Evolutionary conservation across 2,797 vertebrate genomes (phyloP), one percentile per base, ranked within the genome.

Genomic region (Heteromormyrus szaboi): DNA sequence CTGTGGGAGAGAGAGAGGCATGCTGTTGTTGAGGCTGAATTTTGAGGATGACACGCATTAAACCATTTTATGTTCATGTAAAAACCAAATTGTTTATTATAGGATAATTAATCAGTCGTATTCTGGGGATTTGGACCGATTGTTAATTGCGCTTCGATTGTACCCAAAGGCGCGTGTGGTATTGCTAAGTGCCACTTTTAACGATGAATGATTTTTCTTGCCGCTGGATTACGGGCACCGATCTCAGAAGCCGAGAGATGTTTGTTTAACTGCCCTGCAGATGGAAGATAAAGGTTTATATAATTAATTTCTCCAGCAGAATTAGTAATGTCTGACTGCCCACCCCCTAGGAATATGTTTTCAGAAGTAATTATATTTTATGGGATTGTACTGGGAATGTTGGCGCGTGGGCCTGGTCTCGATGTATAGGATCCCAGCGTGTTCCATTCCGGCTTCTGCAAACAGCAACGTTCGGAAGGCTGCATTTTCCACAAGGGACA

Each of bases 201-300:
- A 29, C 3, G 50, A 87, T 79, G 54, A 76, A 72, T 51, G 7
- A 86, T 86, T 33, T 86, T 72, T 62, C 37, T 62, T 29, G 59
- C 85, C 9, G 37, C n/a, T 12, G 37, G 22, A 81, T 87, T 48
- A 22, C 22, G 14, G 17, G 25, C n/a, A 25, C 17, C 14, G 6
- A 79, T 59, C 54, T 29, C 11, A 48, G 51, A 25, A 56, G 76
- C 79, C 33, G 44, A 51, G 14, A 65, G 83, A 9, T 50, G 41
- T 25, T 88, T 88, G 51, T 88, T 83, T 84, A 84, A 88, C 41
- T 84, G 54, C 56, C 7, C 11, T 48, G 41, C 41, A 88, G 76
- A 83, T 62, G 22, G 6, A 88, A 84, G 76, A 88, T 54, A 29
- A 29, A 88, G 48, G 41, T 62, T 88, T 56, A 56, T 56, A 59